Evolutionary conservation across 2,888 invertebrate species (phyloP).

Genomic region (Caenorhabditis sp.): DNA sequence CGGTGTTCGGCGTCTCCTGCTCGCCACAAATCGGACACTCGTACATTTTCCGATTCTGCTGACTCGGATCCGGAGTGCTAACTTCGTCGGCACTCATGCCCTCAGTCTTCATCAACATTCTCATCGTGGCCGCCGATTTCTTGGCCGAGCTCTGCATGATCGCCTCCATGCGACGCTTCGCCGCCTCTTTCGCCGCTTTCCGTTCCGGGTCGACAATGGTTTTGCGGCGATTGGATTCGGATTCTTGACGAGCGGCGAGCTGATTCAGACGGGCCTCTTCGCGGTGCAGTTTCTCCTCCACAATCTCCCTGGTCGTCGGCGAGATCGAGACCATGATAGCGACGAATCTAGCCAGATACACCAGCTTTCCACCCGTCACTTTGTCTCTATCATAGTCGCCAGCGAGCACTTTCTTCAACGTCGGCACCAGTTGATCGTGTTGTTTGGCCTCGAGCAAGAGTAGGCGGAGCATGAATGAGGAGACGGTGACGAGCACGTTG

Average conservation of each 20-base stretch:
- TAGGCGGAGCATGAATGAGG: slow-evolving; percentile 36
- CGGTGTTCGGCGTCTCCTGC: slow-evolving; percentile 66
- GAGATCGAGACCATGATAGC: slow-evolving; percentile 53
- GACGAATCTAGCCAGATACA: slow-evolving; percentile 66
- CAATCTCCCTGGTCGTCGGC: slow-evolving; percentile 14
- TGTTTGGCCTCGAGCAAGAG: slow-evolving; percentile 32
- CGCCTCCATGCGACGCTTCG: slow-evolving; percentile 43
- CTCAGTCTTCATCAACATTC: slow-evolving; percentile 75
- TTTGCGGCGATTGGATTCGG: not conserved
- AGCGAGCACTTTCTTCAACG: slow-evolving; percentile 36
- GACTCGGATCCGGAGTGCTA: slow-evolving; percentile 71
- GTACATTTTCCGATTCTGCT: slow-evolving; percentile 67
- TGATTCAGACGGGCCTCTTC: slow-evolving; percentile 12
- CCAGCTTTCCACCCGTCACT: slow-evolving; percentile 60
- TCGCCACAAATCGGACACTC: slow-evolving; percentile 80
- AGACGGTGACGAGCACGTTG: slow-evolving; percentile 25
- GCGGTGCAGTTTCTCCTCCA: slow-evolving; percentile 40
- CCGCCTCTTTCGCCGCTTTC: slow-evolving; percentile 47
- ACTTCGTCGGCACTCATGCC: slow-evolving; percentile 74
- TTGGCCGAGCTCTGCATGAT: slow-evolving; percentile 51
- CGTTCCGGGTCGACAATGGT: slow-evolving; percentile 26
- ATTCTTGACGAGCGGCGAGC: not conserved
- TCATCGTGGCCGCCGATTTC: slow-evolving; percentile 70
- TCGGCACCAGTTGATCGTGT: slow-evolving; percentile 21
- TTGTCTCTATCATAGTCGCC: slow-evolving; percentile 48